Percentiles rank a stretch among this genome's conserved stretches.
phyloP scores from a whole-genome alignment of 2,888 invertebrate genomes.

The Fragum sueziense region DNA sequence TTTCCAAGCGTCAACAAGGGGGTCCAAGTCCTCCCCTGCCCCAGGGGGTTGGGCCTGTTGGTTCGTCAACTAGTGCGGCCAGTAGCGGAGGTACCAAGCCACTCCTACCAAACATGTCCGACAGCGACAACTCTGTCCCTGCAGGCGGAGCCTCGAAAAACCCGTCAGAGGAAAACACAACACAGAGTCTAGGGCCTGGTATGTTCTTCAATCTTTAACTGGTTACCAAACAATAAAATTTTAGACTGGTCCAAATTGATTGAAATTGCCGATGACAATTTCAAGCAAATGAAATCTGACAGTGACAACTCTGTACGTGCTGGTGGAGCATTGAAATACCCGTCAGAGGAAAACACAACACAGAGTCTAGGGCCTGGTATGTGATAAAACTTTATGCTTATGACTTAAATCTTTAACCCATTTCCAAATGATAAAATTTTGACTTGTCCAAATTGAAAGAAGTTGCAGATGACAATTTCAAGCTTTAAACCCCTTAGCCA shows the following conservation, averaged over 20 bases:
- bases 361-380: slow-evolving; percentile 55
- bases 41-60: slow-evolving; percentile 39
- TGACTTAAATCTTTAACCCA: no score
- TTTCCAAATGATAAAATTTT: no score
- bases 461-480: no score
- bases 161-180: slow-evolving; percentile 42
- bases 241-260: no score
- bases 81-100: slow-evolving; percentile 67
- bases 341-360: slow-evolving; percentile 44
- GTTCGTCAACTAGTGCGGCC: slow-evolving; percentile 52
- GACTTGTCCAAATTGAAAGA: no score
- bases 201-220: no score
- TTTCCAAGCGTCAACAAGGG: slow-evolving; percentile 68
- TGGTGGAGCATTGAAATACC: slow-evolving; percentile 47
- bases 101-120: slow-evolving; percentile 54
- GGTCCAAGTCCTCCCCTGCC: slow-evolving; percentile 31
- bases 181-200: slow-evolving; percentile 56
- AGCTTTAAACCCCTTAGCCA: no score
- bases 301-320: slow-evolving; percentile 59
- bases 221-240: background rate
- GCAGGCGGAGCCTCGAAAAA: slow-evolving; percentile 49
- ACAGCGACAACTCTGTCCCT: slow-evolving; percentile 61
- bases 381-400: no score
- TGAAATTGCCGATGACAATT: no score
- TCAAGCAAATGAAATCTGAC: no score